Evolutionary conservation across 2,113 vertebrate genomes (phyloP).

Genomic region (Cercopithecus mona): DNA sequence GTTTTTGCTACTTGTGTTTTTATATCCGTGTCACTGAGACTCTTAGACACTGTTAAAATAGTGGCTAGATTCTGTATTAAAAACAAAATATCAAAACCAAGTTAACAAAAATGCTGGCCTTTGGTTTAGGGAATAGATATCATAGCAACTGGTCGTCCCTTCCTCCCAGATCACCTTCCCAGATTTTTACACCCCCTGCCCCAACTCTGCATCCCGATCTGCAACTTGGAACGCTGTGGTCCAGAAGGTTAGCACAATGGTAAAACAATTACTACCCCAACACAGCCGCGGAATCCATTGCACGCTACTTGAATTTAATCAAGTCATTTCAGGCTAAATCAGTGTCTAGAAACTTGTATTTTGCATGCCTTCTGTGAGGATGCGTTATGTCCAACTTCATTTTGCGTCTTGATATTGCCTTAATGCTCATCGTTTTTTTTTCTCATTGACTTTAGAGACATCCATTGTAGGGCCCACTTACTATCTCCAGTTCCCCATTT

Average conservation of each 20-base stretch:
- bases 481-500: neutral
- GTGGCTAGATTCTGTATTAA: neutral
- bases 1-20: neutral
- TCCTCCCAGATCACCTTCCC: neutral
- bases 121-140: neutral
- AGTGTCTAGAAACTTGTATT: neutral
- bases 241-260: neutral
- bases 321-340: too few relatives aligned
- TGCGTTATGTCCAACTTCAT: neutral
- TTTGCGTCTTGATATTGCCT: neutral
- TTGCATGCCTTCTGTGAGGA: neutral
- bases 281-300: fast-evolving
- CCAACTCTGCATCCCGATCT: neutral
- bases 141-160: neutral
- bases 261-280: neutral
- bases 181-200: neutral
- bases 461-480: neutral
- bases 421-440: neutral
- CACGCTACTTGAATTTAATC: neutral
- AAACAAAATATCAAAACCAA: neutral
- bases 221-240: neutral
- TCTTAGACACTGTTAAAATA: neutral
- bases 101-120: neutral
- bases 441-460: neutral
- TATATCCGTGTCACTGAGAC: neutral